Evolutionary conservation across 2,113 vertebrate genomes (phyloP).

Genomic region (Morphnarchus princeps): DNA sequence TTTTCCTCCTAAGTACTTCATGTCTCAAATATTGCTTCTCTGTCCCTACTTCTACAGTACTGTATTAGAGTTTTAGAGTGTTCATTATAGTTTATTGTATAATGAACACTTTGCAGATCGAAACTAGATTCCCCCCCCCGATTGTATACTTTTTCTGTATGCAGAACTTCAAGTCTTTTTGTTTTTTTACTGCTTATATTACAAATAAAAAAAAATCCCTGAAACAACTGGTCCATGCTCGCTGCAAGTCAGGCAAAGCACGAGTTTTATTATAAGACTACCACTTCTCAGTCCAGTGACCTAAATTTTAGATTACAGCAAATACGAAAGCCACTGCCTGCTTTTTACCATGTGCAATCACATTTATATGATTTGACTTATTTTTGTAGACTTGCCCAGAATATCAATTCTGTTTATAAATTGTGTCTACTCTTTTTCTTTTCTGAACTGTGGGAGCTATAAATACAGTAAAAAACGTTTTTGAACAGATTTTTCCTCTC

Average conservation of each 20-base stretch:
- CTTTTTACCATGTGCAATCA: neutral
- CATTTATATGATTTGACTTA: slow-evolving; percentile 36
- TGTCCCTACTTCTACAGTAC: neutral
- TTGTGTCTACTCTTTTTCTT: neutral
- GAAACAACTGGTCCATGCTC: neutral
- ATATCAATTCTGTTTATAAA: slow-evolving; percentile 43
- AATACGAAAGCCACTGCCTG: neutral
- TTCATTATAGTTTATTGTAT: neutral
- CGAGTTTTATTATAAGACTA: neutral
- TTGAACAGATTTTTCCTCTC: neutral
- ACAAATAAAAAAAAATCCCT: neutral
- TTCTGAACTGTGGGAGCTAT: neutral
- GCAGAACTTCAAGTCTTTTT: neutral
- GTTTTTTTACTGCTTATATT: neutral
- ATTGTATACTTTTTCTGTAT: neutral
- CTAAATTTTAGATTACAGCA: slow-evolving; percentile 28
- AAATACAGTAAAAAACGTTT: neutral
- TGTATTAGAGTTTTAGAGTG: neutral
- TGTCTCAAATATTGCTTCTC: neutral
- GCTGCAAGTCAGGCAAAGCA: neutral
- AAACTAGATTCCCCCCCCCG: neutral
- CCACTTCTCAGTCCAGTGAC: neutral
- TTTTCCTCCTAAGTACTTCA: neutral
- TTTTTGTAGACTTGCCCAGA: slow-evolving; percentile 34
- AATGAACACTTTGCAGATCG: neutral